Evolutionary conservation across 2,797 vertebrate species (phyloP), one percentile per base, ranked within the genome.

Genomic region (Bufotes viridis): DNA sequence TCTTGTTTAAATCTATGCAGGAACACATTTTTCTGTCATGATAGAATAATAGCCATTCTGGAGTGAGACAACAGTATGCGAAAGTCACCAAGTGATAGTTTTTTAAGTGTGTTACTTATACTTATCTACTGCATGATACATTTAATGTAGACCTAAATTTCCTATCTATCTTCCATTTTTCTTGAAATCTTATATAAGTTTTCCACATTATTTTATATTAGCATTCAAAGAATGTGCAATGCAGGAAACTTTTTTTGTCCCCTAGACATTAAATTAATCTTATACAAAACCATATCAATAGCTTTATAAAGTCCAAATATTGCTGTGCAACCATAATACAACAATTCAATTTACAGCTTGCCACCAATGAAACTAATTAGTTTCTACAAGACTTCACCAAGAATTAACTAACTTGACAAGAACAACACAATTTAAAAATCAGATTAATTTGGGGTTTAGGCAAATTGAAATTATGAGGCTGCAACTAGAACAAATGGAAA

Each of bases 361-460:
- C 17, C 58, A 9, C 18, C 61, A 34, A 61, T 80, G 60, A 80
- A 80, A 20, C 26, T 61, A 61, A 80, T 61, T 61, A 80, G 26
- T 42, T 61, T 80, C 7, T 80, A 61, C 26, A 80, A 61, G 26
- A 20, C 18, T 80, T 80, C 58, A 61, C 9, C 26, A 80, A 61
- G 26, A 80, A 80, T 80, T 61, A 80, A 61, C 58, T 7, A 61
- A 80, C 78, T 61, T 80, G 58, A 42, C 26, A 63, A 42, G 78
- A 9, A 79, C 26, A 51, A 53, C 18, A 80, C 58, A 61, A 80
- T 61, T 80, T 60, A 61, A 61, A 42, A 60, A 80, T 42, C 58
- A 42, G 3, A 80, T 61, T 80, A 20, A 80, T 80, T 80, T 80
- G 11, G 57, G 57, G 15, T 55, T 78, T 20, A 80, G 10, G 55